A percentile compares a stretch with the other conserved stretches of the same genome.
Conservation (phyloP, 2,888 invertebrate genomes). For the Xestia sexstrigata region DNA sequence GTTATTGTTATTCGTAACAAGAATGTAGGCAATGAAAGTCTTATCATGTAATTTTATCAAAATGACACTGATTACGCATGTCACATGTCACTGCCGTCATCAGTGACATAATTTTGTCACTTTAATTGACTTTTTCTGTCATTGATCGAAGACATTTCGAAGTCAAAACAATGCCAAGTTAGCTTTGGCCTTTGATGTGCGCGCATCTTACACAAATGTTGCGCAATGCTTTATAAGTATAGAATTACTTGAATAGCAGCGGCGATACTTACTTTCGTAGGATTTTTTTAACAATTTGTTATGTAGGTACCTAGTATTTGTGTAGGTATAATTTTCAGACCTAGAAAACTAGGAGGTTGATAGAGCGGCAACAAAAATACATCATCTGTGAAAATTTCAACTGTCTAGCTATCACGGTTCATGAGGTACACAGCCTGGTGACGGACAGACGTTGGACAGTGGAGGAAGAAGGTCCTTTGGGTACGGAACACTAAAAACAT, state of each 20-base stretch:
- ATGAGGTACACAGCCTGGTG: too few species aligned
- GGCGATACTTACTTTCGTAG: too few species aligned
- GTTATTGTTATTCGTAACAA: not conserved
- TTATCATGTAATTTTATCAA: constrained; percentile 28
- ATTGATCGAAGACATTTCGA: constrained; percentile 31
- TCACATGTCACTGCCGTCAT: constrained; percentile 57
- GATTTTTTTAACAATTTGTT: too few species aligned
- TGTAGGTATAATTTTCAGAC: too few species aligned
- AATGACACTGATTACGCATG: constrained; percentile 46
- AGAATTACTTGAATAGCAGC: not conserved
- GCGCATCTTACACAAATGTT: not conserved
- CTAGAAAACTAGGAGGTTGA: too few species aligned
- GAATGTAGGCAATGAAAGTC: not conserved
- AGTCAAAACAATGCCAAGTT: constrained; percentile 24
- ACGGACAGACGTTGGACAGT: too few species aligned
- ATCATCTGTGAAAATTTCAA: too few species aligned
- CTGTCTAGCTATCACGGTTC: too few species aligned
- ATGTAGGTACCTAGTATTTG: too few species aligned
- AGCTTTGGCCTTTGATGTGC: not conserved
- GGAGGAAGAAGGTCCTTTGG: too few species aligned
- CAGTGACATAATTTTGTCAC: constrained; percentile 58
- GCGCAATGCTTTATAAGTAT: constrained; percentile 11
- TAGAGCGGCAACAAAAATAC: too few species aligned
- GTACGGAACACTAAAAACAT: too few species aligned
- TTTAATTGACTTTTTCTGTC: constrained; percentile 51